Conservation (phyloP, 1,140 invertebrate genomes). For the Amphibalanus amphitrite region DNA sequence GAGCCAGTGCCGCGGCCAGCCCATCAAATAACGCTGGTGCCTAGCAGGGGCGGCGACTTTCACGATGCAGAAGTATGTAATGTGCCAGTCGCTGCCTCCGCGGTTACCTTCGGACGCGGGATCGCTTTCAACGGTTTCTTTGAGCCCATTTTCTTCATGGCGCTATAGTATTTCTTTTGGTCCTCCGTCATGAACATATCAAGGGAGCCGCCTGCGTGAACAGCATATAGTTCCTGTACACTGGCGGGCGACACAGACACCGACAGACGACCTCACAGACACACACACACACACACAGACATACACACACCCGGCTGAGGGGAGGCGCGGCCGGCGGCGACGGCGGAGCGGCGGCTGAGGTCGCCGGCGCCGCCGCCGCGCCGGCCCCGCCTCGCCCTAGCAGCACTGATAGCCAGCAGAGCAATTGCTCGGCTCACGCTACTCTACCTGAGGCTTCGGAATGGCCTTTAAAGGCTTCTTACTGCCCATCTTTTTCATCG, state of each 20-base stretch:
- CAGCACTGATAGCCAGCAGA: too few species aligned
- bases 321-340: too few species aligned
- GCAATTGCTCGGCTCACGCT: not conserved
- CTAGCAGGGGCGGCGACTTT: not conserved
- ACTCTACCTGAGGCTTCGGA: slow-evolving; percentile 75
- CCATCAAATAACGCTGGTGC: not conserved
- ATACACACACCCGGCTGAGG: not conserved
- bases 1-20: too few species aligned
- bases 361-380: not conserved
- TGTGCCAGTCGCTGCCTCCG: not conserved
- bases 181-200: slow-evolving; percentile 99
- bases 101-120: slow-evolving; percentile 74
- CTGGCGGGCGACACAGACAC: not conserved
- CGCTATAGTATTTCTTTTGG: slow-evolving; percentile 99
- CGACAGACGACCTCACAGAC: too few species aligned
- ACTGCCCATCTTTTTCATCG: slow-evolving; percentile 98
- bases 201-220: slow-evolving; percentile 74
- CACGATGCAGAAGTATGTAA: not conserved
- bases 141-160: slow-evolving; percentile 98
- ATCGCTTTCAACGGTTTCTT: slow-evolving; percentile 96
- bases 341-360: not conserved
- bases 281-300: not conserved
- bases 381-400: too few species aligned
- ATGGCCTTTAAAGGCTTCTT: slow-evolving; percentile 97
- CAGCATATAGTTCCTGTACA: slow-evolving; percentile 9